A percentile compares a stretch with the other conserved stretches of the same genome.
These are phyloP conservation scores for Chelon auratus DNA, from an alignment of 2,797 vertebrate species.

Conservation along the genomic window DNA sequence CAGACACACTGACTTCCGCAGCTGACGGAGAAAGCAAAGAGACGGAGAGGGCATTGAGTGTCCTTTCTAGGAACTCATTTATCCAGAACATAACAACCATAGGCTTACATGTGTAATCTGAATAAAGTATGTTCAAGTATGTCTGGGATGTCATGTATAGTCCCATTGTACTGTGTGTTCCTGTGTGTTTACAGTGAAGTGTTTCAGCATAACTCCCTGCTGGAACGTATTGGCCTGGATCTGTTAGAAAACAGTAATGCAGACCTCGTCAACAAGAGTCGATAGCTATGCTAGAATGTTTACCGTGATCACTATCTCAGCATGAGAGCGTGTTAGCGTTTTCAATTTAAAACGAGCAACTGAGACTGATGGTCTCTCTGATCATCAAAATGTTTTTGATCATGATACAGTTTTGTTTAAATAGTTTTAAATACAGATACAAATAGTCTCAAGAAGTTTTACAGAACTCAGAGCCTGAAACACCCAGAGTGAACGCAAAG, in stretches of 20 bases:
- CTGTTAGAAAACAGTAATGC: no score
- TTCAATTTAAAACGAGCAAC: background rate
- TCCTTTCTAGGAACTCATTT: background rate
- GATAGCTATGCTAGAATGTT: background rate
- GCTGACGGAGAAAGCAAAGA: slow-evolving; percentile 70
- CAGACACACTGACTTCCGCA: slow-evolving; percentile 88
- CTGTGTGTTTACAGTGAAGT: background rate
- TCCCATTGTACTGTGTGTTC: background rate
- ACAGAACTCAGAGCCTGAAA: no score
- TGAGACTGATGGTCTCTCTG: background rate
- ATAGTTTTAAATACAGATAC: no score
- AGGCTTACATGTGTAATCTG: background rate
- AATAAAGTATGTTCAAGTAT: background rate
- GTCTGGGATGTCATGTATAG: background rate
- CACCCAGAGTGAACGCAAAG: no score
- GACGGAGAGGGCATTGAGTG: background rate
- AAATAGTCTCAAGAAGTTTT: no score
- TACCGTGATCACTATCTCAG: background rate
- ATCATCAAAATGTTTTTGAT: no score
- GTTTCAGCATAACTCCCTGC: slow-evolving; percentile 5
- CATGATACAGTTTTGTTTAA: no score
- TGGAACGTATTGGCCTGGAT: background rate
- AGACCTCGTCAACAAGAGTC: background rate
- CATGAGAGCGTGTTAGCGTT: background rate
- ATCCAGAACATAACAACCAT: background rate